Evolutionary conservation across 2,797 vertebrate species (phyloP).

Genomic region (Remorina albescens): DNA sequence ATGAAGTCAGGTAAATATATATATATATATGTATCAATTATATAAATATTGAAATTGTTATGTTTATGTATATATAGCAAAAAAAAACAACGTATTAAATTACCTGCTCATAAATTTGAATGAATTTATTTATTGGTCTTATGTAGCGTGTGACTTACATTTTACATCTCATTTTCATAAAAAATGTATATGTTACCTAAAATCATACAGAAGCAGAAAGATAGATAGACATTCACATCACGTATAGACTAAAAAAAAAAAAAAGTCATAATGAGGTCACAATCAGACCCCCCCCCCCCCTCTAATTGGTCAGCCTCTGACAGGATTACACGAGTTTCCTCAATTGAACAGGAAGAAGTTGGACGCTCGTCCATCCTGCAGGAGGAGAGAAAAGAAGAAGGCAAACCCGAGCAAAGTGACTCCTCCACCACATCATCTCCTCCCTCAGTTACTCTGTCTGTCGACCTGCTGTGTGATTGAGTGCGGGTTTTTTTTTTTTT

Average conservation of each 20-base stretch:
- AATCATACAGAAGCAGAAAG: no score
- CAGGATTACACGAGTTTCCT: slow-evolving; percentile 73
- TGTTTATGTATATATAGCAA: no score
- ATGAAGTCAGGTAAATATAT: not conserved
- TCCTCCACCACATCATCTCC: not conserved
- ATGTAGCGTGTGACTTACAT: no score
- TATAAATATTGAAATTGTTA: no score
- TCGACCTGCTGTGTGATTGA: slow-evolving; percentile 30
- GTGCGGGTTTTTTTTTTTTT: no score
- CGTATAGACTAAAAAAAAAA: no score
- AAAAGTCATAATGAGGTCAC: slow-evolving; percentile 34
- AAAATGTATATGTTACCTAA: no score
- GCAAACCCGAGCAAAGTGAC: not conserved
- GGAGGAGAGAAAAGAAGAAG: not conserved
- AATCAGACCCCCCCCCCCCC: slow-evolving; percentile 23
- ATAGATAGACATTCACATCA: no score
- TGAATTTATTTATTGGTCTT: no score
- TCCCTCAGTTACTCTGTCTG: not conserved
- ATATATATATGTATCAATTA: no score
- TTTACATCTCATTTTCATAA: not conserved
- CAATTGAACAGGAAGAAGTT: slow-evolving; percentile 68
- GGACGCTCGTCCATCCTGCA: slow-evolving; percentile 42
- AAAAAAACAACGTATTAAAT: no score
- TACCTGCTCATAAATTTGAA: no score
- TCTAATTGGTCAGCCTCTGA: slow-evolving; percentile 77